Base-by-base conservation (phyloP, 2,888 invertebrate genomes). In the Tenthredo livida region DNA sequence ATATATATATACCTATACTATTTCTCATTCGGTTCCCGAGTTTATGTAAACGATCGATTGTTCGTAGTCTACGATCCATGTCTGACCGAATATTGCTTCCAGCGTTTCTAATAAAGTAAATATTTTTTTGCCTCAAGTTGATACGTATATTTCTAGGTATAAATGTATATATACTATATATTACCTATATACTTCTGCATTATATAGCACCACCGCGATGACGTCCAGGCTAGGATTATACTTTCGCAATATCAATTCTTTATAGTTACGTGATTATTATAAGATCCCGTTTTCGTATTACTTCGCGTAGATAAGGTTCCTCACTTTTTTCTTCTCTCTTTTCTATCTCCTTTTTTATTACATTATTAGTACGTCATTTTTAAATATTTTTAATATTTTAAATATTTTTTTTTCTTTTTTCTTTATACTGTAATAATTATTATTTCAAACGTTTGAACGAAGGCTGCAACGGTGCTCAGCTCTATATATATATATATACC, bases 21-120 rank as follows among this genome's bases (percentile, higher is more conserved):
- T 61, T 61, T 61, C 61, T 61, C 25, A 61, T 21, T 25, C 61
- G 61, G 25, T 61, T 61, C 61, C 12, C 61, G 61, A 61, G 61
- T 61, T 61, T 61, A 61, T 61, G 61, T 61, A 61, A 67, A 67
- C 67, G 67, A 2, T 67, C 67, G 67, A 67, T 67, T 67, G 67
- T 67, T 67, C 67, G 67, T 67, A 17, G 33, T 33, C 67, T 33
- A 5, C 33, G 67, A 67, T 67, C 67, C 67, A 33, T 67, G 33
- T 10, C 67, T 67, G 17, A 67, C 67, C 67, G 67, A 33, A 67
- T 54, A 54, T 67, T 67, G 17, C 67, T 67, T 67, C 67, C 67
- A 67, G 67, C 67, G 67, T 67, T 67, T 67, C 33, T 67, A 67
- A 67, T 67, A 33, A 67, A 67, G 67, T 67, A 61, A 54, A 54